Base-by-base conservation (phyloP, 2,113 vertebrate species). In the Stegastes partitus region DNA sequence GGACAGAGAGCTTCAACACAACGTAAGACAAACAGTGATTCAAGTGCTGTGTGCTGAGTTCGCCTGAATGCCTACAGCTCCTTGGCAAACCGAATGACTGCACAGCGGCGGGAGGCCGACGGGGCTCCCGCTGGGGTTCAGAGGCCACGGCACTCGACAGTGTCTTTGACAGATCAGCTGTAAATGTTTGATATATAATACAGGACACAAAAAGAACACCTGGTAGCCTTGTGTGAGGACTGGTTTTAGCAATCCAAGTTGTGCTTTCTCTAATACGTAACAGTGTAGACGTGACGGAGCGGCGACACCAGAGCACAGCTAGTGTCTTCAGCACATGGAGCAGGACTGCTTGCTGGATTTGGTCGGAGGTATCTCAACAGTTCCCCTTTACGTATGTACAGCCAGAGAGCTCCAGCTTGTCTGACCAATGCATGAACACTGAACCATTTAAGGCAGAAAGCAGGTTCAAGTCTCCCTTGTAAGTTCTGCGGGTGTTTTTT, bases 361-460 rank as follows among this genome's bases (percentile, higher is more conserved):
- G 84, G 84, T 91, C 79, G 67, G 84, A 89, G 83, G 82, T 66
- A 77, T 87, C 70, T 77, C 68, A 68, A 63, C 26, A 45, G 70
- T 82, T 89, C 87, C 64, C 80, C 86, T 77, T 89, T 84, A 80
- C 31, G 69, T 65, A 83, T 81, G 69, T 88, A 88, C 87, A 88
- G 31, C 31, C 16, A 77, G 65, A 80, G 75, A 82, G 80, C 82
- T 86, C 83, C 90, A 91, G 89, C 89, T 89, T 84, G 88, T 87
- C 54, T 74, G n/a, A 77, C 77, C 65, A 25, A 65, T 54, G 59
- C 50, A 45, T 55, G 34, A 86, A 67, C 64, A 23, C 70, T 65
- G 68, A 90, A 79, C 84, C 78, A 12, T 67, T 73, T 94, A 93
- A 94, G 94, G 93, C 93, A 94, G 77, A 90, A 82, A 89, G 77